Evolutionary conservation across 2,888 invertebrate species (phyloP), one percentile per base, ranked within the genome.

Genomic region (Stenurella melanura): DNA sequence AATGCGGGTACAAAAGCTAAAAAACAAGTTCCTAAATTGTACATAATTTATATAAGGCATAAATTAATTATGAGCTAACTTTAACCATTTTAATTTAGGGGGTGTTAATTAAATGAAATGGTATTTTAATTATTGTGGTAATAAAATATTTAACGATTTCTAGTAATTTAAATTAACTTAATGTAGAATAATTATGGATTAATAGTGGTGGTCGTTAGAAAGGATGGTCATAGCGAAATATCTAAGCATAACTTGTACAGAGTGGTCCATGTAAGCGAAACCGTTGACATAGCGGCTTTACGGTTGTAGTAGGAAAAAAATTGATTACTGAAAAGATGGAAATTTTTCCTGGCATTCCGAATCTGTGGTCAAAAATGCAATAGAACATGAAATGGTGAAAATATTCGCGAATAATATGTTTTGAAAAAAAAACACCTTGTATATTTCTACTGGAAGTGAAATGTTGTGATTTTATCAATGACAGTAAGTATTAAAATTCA

Each of bases 91-190:
- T 42, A 34, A 60, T 58, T 60, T 58, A 68, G 66, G 60, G 74
- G 67, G 68, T 76, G 72, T 67, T 73, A 69, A 76, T 76, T 68
- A 68, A 73, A 64, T 64, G 73, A 69, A 58, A 76, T 72, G 73
- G 57, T 56, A 58, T 73, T 64, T 76, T 76, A 76, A 76, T 69
- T 68, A 70, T 19, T 38, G 63, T 54, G 57, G 75, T 54, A 56
- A 73, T 76, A 57, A 64, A 73, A 64, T 73, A 61, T 66, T 76
- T 73, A 50, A 73, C 61, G 66, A 63, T 76, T 73, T 60, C 26
- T 57, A 68, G 56, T 63, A 61, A 60, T 70, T 69, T 75, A 63
- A 64, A 70, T 70, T 21, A 57, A 63, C 61, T 70, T 64, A 64
- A 42, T 42, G 42, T 19, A 17, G 30, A 34, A 63, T 30, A 38